A percentile compares a stretch with the other conserved stretches of the same genome.
Evolutionary conservation across 2,797 vertebrate genomes (phyloP).

Genomic region (Ispidina picta): DNA sequence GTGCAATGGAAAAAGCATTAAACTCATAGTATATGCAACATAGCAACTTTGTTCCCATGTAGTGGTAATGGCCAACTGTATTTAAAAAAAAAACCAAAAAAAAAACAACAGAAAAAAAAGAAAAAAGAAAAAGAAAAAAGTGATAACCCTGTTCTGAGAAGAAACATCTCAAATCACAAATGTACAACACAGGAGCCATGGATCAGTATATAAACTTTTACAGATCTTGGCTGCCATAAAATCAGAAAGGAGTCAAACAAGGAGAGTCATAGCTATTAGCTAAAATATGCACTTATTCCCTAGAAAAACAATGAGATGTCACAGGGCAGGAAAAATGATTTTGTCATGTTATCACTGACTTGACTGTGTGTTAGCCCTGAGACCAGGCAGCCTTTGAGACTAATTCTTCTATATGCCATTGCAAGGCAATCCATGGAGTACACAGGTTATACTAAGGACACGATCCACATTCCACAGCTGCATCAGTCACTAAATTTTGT

Average conservation of each 20-base stretch:
- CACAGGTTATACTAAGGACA: neutral
- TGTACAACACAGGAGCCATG: neutral
- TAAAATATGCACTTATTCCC: neutral
- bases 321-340: neutral
- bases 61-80: slow-evolving; percentile 21
- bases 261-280: neutral
- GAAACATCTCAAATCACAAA: slow-evolving; percentile 15
- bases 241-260: neutral
- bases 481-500: neutral
- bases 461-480: neutral
- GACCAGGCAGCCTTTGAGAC: neutral
- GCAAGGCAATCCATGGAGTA: neutral
- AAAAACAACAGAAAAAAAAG: neutral
- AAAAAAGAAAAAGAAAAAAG: neutral
- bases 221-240: neutral
- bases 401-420: neutral
- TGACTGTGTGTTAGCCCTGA: neutral
- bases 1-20: slow-evolving; percentile 43
- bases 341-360: neutral
- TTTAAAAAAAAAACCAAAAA: neutral
- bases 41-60: slow-evolving; percentile 12
- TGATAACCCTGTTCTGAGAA: neutral
- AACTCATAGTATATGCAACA: slow-evolving; percentile 14
- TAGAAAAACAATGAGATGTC: neutral
- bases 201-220: neutral